These are phyloP conservation scores for Temnothorax ravouxi DNA, from an alignment of 2,888 invertebrate genomes.

Conservation along the genomic window DNA sequence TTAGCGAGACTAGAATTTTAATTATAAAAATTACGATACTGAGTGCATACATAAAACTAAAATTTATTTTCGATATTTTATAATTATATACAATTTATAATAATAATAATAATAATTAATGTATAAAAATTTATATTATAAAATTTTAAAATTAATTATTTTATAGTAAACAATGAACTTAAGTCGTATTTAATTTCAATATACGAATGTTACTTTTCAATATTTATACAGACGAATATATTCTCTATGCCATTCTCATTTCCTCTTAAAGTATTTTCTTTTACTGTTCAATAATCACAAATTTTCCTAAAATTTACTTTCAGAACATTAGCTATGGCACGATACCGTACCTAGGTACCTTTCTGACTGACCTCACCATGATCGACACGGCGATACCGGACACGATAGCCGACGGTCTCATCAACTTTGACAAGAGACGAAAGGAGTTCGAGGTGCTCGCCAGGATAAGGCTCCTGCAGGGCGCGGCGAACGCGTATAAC, in stretches of 20 bases:
- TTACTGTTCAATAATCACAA: not conserved
- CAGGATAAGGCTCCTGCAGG: constrained; percentile 98
- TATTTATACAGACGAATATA: not conserved
- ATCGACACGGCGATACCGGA: constrained; percentile 98
- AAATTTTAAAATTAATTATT: not conserved
- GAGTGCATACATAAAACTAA: not conserved
- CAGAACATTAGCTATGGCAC: constrained; percentile 96
- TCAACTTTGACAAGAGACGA: constrained; percentile 99
- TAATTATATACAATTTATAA: not conserved
- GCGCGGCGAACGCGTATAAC: constrained; percentile 98
- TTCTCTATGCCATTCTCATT: not conserved
- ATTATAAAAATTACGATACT: not conserved
- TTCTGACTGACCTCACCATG: constrained; percentile 99
- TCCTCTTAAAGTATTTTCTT: not conserved
- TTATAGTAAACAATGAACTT: not conserved
- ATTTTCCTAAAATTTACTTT: constrained; percentile 55
- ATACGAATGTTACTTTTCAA: not conserved
- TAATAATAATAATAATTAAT: not conserved
- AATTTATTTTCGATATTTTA: not conserved
- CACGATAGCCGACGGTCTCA: constrained; percentile 92
- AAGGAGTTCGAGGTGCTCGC: constrained; percentile 99
- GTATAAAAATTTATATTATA: no score
- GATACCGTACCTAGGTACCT: constrained; percentile 99
- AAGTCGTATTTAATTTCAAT: not conserved
- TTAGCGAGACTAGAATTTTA: not conserved